Evolutionary conservation across 2,888 invertebrate species (phyloP), one percentile per base, ranked within the genome.

Genomic region (Dysmachus trigonus): DNA sequence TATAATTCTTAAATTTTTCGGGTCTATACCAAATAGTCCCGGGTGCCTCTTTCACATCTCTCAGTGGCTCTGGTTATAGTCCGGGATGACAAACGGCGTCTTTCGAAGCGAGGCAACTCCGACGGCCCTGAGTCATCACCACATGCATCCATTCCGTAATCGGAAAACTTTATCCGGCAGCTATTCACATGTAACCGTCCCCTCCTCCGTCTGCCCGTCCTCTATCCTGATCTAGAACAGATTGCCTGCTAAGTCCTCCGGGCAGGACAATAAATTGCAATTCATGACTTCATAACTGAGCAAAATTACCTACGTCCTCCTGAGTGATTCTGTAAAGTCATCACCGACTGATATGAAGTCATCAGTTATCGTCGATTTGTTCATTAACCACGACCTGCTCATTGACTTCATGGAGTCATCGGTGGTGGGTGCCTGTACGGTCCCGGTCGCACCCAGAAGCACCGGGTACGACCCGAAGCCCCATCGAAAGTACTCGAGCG

Each of bases 361-460:
- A 86, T 86, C 86, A 86, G 86, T 86, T 86, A 86, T 86, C 72
- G 77, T 86, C 86, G 76, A 86, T 84, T 83, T 84, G 83, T 82
- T 86, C 84, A 79, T 84, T 84, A 86, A 84, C 84, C 77, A 84
- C 77, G 72, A 72, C 47, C 62, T 77, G 30, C 35, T 84, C 84
- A 77, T 77, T 76, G 74, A 77, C 53, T 53, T 76, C 85, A 53
- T 85, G 62, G 22, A 27, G 27, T 18, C 47, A 47, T 62, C 22
- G 31, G 18, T 18, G 27, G 27, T n/a, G n/a, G n/a, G n/a, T n/a
- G n/a, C n/a, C n/a, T n/a, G n/a, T n/a, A n/a, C n/a, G n/a, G n/a
- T n/a, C n/a, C n/a, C n/a, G n/a, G n/a, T n/a, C n/a, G n/a, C n/a
- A n/a, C n/a, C n/a, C n/a, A n/a, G n/a, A n/a, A n/a, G n/a, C n/a